These are phyloP conservation scores for Lycopodina hypogea DNA, from an alignment of 37 sponge, comb jelly and placozoan genomes.

Conservation along the genomic window DNA sequence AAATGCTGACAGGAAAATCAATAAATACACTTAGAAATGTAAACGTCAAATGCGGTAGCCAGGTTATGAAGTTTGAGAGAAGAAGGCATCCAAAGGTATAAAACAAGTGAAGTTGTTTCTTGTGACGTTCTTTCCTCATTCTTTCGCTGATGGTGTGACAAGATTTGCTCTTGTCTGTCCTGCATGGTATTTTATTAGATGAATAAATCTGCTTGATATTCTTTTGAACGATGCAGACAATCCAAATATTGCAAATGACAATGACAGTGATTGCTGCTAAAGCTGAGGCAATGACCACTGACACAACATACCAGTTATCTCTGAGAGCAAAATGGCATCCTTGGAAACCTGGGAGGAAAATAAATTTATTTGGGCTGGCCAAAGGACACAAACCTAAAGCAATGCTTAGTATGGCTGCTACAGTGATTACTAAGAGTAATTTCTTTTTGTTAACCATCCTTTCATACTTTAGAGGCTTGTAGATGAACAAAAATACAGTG, in stretches of 20 bases:
- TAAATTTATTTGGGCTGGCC: not conserved
- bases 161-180: not conserved
- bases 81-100: not conserved
- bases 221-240: not conserved
- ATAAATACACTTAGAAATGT: not conserved
- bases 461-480: conserved; percentile 1
- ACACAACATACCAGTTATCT: no score
- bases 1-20: not conserved
- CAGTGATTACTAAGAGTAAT: not conserved
- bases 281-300: no score
- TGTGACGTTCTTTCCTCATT: not conserved
- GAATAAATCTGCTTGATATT: not conserved
- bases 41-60: not conserved
- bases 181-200: no score
- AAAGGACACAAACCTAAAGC: not conserved
- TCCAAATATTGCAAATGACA: not conserved
- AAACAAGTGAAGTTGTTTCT: not conserved
- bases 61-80: not conserved
- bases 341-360: not conserved
- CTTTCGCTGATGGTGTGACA: not conserved
- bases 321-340: not conserved
- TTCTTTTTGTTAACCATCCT: not conserved
- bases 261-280: not conserved
- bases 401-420: not conserved
- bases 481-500: not conserved